phyloP scores from a whole-genome alignment of 2,888 invertebrate species.

The Podabrus alpinus region DNA sequence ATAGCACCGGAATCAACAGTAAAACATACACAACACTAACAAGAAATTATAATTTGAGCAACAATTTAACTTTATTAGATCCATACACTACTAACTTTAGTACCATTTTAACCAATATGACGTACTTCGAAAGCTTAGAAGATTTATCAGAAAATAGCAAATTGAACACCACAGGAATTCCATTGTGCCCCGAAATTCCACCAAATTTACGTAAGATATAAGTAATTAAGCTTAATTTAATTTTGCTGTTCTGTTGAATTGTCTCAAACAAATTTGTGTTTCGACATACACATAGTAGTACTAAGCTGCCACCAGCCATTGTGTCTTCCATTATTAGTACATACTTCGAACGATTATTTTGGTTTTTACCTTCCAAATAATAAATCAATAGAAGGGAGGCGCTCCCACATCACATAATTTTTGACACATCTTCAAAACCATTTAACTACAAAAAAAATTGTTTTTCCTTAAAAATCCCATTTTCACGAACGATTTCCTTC shows the following conservation, averaged over 20 bases:
- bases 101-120: conserved; percentile 2
- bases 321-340: too few relatives aligned
- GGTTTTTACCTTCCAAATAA: neutral
- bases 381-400: neutral
- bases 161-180: conserved; percentile 30
- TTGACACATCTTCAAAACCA: neutral
- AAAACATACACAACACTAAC: conserved; percentile 3
- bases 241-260: neutral
- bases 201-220: conserved; percentile 38
- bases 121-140: conserved; percentile 12
- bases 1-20: conserved; percentile 5
- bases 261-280: neutral
- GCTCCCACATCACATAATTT: neutral
- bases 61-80: conserved; percentile 15
- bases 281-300: neutral
- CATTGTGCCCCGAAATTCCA: conserved; percentile 41
- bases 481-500: neutral
- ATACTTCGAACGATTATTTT: neutral
- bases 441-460: neutral
- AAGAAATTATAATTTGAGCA: conserved; percentile 12
- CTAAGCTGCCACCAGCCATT: neutral
- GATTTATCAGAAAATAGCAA: conserved; percentile 14
- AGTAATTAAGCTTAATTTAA: neutral
- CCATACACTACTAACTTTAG: conserved; percentile 8
- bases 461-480: neutral